These are phyloP conservation scores for Ctenomys sociabilis DNA, from an alignment of 2,113 vertebrate genomes.

Conservation along the genomic window DNA sequence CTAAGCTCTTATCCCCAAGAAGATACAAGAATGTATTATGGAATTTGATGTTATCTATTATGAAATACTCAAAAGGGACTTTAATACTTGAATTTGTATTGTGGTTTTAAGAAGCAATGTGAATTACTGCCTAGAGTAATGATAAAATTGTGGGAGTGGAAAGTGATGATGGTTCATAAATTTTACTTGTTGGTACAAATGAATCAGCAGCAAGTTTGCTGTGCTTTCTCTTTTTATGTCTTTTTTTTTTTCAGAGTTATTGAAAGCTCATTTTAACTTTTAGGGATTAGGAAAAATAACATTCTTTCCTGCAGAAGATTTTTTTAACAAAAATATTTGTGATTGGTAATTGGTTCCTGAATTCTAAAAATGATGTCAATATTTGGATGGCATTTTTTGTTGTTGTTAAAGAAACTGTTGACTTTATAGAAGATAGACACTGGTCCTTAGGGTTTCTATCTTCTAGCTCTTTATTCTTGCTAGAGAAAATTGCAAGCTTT, in stretches of 20 bases:
- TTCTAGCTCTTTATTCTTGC: neutral
- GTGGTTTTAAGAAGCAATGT: constrained; percentile 50
- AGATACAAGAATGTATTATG: constrained; percentile 25
- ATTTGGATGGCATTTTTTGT: neutral
- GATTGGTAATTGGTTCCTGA: neutral
- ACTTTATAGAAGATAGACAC: constrained; percentile 16
- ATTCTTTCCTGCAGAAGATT: constrained; percentile 20
- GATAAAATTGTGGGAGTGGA: constrained; percentile 1
- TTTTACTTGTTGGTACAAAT: constrained; percentile 52
- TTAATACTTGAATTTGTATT: neutral
- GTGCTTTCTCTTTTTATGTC: constrained; percentile 43
- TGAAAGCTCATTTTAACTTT: constrained; percentile 49
- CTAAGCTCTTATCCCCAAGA: constrained; percentile 6
- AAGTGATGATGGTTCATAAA: constrained; percentile 53
- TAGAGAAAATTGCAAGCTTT: neutral
- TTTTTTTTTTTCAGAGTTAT: constrained; percentile 70
- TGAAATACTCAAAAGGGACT: constrained; percentile 8
- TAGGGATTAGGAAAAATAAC: constrained; percentile 34
- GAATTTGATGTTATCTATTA: constrained; percentile 46
- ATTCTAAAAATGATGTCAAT: constrained; percentile 42
- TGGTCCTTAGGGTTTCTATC: neutral
- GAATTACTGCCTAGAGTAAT: constrained; percentile 38
- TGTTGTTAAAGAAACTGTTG: neutral
- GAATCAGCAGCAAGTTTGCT: constrained; percentile 47
- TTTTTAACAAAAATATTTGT: constrained; percentile 44